These are phyloP conservation scores for Porites rus DNA, from an alignment of 92 coral and sea anemone genomes.

Conservation along the genomic window DNA sequence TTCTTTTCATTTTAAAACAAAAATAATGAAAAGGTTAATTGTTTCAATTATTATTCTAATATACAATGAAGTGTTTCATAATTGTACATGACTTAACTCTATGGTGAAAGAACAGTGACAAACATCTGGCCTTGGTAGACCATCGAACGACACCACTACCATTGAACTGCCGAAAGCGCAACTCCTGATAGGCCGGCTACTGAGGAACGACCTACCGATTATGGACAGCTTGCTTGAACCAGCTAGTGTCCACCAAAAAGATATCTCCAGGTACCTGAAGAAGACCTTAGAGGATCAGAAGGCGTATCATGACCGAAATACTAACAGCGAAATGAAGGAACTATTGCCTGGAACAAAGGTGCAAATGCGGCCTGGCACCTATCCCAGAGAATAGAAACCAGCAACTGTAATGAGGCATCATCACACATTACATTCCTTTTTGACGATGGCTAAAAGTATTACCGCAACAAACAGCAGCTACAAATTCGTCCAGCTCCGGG, in stretches of 20 bases:
- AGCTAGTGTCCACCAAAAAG: constrained; percentile 14
- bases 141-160: constrained; percentile 50
- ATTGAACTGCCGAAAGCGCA: constrained; percentile 54
- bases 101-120: no score
- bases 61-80: no score
- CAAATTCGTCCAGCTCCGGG: not conserved
- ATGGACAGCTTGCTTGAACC: not conserved
- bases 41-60: no score
- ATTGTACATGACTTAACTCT: no score
- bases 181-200: constrained; percentile 49
- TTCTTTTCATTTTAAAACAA: no score
- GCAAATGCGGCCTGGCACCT: not conserved
- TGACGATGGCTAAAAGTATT: constrained; percentile 12
- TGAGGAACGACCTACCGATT: constrained; percentile 33
- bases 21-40: no score
- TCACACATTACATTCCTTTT: not conserved
- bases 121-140: constrained; percentile 13
- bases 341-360: not conserved
- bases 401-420: not conserved
- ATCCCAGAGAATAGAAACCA: not conserved
- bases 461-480: constrained; percentile 9
- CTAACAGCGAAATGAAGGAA: no score
- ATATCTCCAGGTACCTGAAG: constrained; percentile 36
- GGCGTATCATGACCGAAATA: no score
- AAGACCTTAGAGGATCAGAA: not conserved